Evolutionary conservation across 1,140 invertebrate species (phyloP), one percentile per base, ranked within the genome.

Genomic region (Ditylenchus dipsaci): DNA sequence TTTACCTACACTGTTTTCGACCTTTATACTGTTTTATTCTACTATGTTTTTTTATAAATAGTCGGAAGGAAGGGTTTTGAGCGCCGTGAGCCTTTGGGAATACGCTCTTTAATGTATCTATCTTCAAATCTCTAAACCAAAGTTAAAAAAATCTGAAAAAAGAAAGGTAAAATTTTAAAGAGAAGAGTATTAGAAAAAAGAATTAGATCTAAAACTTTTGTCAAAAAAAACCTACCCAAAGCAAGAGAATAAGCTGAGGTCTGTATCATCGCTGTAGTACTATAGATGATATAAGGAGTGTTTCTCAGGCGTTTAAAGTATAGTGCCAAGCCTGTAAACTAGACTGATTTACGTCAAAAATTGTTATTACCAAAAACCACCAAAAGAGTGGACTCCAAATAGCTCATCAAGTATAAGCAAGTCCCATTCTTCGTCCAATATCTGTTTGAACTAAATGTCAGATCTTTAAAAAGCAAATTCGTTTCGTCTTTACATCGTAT

Each of bases 351-450:
- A 11, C 33, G 11, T 38, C 33, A 38, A 38, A 38, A 38, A 38
- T 38, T 38, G 3, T 38, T 38, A 5, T 11, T 38, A 38, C 33
- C 3, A 38, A 38, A 38, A 38, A 38, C 33, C 11, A 38, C 33
- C 68, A 23, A 49, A 69, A 19, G 68, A 47, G 30, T 72, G 69
- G 29, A 73, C 30, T 1, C 68, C 68, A 43, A 69, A 69, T 3
- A 69, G 68, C 49, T 69, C 68, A 67, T 69, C 68, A 9, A 62
- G 57, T 11, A 69, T 58, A 1, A 69, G 13, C 7, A 69, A 11
- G 21, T 69, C 68, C 68, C 68, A 69, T 73, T 69, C 11, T 73
- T 71, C 68, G 11, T 69, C 57, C 17, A 69, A 1, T n/a, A 69
- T 27, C 3, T 33, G 45, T 69, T n/a, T 29, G 17, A 69, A 13